Evolutionary conservation across 2,888 invertebrate species (phyloP), one percentile per base, ranked within the genome.

Genomic region (Lochmaea crataegi): DNA sequence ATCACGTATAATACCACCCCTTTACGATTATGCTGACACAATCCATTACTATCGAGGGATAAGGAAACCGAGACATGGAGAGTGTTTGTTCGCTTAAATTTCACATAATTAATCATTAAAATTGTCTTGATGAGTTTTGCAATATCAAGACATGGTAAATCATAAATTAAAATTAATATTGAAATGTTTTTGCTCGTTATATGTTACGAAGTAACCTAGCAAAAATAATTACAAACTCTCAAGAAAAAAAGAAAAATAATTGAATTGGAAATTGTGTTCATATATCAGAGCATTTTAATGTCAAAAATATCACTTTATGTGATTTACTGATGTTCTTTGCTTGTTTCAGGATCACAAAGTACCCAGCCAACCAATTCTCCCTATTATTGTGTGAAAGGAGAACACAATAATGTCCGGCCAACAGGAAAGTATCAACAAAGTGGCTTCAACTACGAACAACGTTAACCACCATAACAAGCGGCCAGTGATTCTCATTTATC

Each of bases 401-500:
- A 56, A 18, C 61, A 68, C 53, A 65, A 74, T 69, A 58, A 77
- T 77, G 77, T 77, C 77, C 2, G 76, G 67, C 10, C 77, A 77
- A 57, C 77, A 76, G 68, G 76, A 76, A 68, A 51, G 68, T 65
- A 72, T 77, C 60, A 76, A 72, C 64, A 76, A 77, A 66, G 76
- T 75, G 65, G 72, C 71, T 9, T 71, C 79, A 12, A 71, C 78
- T 14, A 74, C 78, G 16, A 78, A 77, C 60, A 80, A 80, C 64
- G 86, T 86, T 42, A 87, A 85, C 73, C 86, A 87, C 61, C 88
- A 91, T 80, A 93, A 91, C 83, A 94, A 94, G 86, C 89, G 92
- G 81, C 92, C 93, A 74, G 91, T 92, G 42, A 90, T 93, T 83
- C 89, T 93, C 81, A 90, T 94, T 77, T 93, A 93, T 86, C 92